Conservation (phyloP, 2,113 vertebrate species). For the Ginglymostoma cirratum region DNA sequence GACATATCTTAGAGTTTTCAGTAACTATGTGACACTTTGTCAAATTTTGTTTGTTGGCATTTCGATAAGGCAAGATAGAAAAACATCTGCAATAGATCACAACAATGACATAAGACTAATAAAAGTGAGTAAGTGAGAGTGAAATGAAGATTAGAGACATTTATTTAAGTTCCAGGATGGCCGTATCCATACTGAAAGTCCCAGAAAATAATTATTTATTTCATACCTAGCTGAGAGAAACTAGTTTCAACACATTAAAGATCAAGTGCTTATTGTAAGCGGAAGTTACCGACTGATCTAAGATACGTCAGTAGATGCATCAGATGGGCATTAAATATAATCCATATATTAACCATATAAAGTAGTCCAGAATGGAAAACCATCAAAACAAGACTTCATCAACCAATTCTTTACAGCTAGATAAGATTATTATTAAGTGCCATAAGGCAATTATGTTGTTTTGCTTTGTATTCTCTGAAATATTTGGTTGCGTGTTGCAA, state of each 20-base stretch:
- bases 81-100: not conserved
- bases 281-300: not conserved
- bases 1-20: not conserved
- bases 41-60: not conserved
- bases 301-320: not conserved
- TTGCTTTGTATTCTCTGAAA: not conserved
- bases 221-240: not conserved
- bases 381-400: not conserved
- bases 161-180: not conserved
- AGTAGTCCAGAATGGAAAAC: not conserved
- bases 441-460: not conserved
- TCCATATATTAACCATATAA: not conserved
- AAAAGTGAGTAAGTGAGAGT: not conserved
- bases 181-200: not conserved
- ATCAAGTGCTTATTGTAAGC: not conserved
- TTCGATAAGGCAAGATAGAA: not conserved
- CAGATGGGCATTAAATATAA: not conserved
- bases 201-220: too few relatives aligned
- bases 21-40: not conserved
- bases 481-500: not conserved
- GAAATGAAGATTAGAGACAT: not conserved
- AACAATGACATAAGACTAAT: not conserved
- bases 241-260: not conserved
- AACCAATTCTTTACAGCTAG: not conserved
- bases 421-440: not conserved